Conservation (phyloP, 1,140 invertebrate genomes). For the Drosophila insularis region DNA sequence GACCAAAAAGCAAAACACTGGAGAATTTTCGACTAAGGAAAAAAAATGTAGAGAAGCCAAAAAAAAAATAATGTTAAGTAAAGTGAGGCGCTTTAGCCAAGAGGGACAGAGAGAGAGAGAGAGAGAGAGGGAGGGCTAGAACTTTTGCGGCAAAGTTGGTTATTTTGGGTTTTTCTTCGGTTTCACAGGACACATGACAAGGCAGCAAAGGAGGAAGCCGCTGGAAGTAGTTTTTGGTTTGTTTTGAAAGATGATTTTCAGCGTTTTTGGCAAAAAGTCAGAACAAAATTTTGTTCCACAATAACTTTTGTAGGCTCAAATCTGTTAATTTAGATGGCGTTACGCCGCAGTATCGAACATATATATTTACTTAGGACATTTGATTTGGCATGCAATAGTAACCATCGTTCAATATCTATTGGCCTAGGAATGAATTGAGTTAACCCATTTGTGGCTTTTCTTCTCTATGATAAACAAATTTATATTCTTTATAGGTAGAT, state of each 20-base stretch:
- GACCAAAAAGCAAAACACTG: conserved; percentile 78
- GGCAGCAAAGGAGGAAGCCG: neutral
- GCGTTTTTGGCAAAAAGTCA: conserved; percentile 59
- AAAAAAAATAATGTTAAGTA: conserved; percentile 56
- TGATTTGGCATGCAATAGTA: too few relatives aligned
- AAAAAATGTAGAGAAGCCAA: conserved; percentile 2
- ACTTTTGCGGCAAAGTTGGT: conserved; percentile 4
- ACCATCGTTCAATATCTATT: too few relatives aligned
- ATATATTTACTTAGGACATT: too few relatives aligned
- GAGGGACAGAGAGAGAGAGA: too few relatives aligned
- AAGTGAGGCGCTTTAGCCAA: conserved; percentile 69
- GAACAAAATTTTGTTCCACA: conserved; percentile 60
- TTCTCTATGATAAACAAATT: too few relatives aligned
- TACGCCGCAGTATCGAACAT: neutral
- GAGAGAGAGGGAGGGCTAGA: neutral
- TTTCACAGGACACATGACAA: neutral
- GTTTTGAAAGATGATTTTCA: conserved; percentile 30
- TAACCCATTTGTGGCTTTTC: too few relatives aligned
- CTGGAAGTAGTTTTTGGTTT: neutral
- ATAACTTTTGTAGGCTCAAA: neutral
- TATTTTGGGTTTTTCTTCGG: conserved; percentile 1
- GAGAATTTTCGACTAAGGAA: conserved; percentile 55
- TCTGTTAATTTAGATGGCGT: neutral
- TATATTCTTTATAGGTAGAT: too few relatives aligned
- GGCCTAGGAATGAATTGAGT: too few relatives aligned